These are phyloP conservation scores for Rhagologus leucostigma DNA, from an alignment of 2,113 vertebrate genomes.

Conservation along the genomic window DNA sequence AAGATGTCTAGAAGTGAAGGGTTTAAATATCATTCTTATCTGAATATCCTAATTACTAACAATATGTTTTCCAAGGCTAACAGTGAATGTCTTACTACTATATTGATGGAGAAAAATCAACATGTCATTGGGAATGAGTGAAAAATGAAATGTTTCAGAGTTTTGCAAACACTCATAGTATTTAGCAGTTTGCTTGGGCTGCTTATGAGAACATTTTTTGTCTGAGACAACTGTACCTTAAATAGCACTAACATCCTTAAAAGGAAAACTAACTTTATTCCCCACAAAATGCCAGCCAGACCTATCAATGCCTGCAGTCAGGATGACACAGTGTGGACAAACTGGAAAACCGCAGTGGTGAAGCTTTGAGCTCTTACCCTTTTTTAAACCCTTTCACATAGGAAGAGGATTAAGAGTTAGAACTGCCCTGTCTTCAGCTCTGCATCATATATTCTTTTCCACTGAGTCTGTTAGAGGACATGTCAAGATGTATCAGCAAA, in stretches of 20 bases:
- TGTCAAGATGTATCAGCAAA: background rate
- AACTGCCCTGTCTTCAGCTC: background rate
- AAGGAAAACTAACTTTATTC: background rate
- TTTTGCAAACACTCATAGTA: background rate
- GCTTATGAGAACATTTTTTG: background rate
- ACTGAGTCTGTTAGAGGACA: background rate
- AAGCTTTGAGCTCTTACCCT: background rate
- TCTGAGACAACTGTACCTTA: background rate
- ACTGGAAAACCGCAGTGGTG: background rate
- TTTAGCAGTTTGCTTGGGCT: background rate
- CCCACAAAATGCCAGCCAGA: background rate
- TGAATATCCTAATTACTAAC: background rate
- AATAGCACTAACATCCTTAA: background rate
- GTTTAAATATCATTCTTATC: background rate
- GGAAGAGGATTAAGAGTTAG: background rate
- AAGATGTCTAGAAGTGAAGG: background rate
- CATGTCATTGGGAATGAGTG: background rate
- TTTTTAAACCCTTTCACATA: background rate
- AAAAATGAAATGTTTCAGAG: background rate
- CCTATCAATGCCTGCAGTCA: background rate
- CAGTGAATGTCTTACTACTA: background rate
- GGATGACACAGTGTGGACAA: background rate
- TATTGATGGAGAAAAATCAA: background rate
- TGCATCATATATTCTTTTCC: background rate
- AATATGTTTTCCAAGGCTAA: background rate